phyloP scores from a whole-genome alignment of 2,888 invertebrate species.

The Perdita meconis region DNA sequence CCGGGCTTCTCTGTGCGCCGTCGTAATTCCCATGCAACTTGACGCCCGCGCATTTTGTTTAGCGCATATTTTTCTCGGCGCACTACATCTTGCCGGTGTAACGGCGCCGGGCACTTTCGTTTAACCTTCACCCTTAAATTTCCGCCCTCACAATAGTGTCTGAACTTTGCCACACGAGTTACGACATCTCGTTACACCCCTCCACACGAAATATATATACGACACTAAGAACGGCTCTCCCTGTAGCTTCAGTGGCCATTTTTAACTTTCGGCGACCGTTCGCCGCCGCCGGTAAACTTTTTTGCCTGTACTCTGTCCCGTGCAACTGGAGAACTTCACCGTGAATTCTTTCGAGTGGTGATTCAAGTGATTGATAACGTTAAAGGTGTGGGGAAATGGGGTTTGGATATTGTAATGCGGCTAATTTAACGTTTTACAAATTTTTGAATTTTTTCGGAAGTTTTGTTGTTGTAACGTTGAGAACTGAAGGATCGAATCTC shows the following conservation, averaged over 20 bases:
- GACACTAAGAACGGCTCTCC: slow-evolving; percentile 55
- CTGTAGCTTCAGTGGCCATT: slow-evolving; percentile 46
- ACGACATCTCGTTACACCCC: slow-evolving; percentile 68
- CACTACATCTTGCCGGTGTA: slow-evolving; percentile 33
- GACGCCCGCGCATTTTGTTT: slow-evolving; percentile 11
- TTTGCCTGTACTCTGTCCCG: slow-evolving; percentile 15
- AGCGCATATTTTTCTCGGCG: slow-evolving; percentile 20
- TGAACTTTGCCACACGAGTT: slow-evolving; percentile 65
- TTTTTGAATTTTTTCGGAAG: too few species aligned
- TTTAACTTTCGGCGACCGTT: slow-evolving; percentile 32
- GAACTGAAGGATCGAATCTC: too few species aligned
- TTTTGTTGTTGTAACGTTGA: too few species aligned
- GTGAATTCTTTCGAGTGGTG: neutral
- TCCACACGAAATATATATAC: slow-evolving; percentile 60
- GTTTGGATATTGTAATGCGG: too few species aligned
- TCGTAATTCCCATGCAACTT: neutral
- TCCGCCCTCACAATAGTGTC: slow-evolving; percentile 58
- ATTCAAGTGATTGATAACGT: neutral
- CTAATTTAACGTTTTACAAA: too few species aligned
- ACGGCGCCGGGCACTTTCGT: slow-evolving; percentile 53
- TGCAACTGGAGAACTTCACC: neutral
- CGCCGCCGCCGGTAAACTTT: slow-evolving; percentile 35
- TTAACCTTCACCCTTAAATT: slow-evolving; percentile 67
- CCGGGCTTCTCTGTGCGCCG: neutral
- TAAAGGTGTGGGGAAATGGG: too few species aligned